Conservation (phyloP, 2,888 invertebrate species). For the Macrosiphum euphorbiae region DNA sequence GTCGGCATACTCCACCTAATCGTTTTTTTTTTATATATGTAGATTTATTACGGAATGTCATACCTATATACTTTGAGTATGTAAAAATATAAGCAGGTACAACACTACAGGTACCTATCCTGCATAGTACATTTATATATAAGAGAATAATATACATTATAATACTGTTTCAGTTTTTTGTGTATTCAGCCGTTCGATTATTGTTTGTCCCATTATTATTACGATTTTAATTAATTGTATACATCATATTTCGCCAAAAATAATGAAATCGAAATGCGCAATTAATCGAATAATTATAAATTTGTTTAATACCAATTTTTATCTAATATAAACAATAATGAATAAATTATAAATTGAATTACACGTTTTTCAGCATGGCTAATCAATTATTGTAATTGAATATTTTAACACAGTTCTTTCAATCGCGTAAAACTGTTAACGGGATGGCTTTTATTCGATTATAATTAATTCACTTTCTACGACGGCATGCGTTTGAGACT, state of each 20-base stretch:
- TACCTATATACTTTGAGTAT: background rate
- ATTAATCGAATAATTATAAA: background rate
- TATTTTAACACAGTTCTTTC: background rate
- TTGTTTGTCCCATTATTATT: background rate
- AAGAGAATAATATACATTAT: background rate
- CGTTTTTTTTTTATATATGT: background rate
- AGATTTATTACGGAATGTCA: background rate
- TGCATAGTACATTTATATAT: background rate
- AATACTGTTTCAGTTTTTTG: background rate
- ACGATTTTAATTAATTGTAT: constrained; percentile 36
- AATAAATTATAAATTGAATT: constrained; percentile 17
- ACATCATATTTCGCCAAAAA: background rate
- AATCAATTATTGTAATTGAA: constrained; percentile 46
- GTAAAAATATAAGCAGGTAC: background rate
- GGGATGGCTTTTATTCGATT: constrained; percentile 6
- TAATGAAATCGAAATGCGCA: constrained; percentile 8
- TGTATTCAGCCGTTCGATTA: background rate
- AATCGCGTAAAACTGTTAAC: background rate
- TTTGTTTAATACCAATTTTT: background rate
- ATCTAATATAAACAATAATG: background rate
- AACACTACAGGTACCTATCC: background rate
- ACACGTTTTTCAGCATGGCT: background rate
- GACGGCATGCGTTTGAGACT: background rate
- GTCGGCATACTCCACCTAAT: background rate
- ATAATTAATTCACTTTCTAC: background rate